Percentiles rank a stretch among this genome's conserved stretches.
Conservation (phyloP, 1,140 invertebrate species). For the Neotoxoptera formosana region DNA sequence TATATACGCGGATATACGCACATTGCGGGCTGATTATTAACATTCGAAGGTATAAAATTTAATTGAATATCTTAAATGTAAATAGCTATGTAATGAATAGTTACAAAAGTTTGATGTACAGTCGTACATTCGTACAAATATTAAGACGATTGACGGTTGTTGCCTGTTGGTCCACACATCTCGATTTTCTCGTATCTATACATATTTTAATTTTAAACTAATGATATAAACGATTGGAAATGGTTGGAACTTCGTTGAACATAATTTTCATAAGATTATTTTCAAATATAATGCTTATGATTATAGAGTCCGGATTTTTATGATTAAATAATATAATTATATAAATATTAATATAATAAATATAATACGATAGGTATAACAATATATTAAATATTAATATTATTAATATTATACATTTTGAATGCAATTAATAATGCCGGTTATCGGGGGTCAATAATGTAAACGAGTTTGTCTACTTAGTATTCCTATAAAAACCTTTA, state of each 20-base stretch:
- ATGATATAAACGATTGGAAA: not conserved
- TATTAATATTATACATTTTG: too few species aligned
- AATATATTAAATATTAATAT: too few species aligned
- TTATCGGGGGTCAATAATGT: too few species aligned
- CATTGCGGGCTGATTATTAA: not conserved
- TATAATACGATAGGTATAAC: too few species aligned
- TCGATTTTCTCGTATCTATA: not conserved
- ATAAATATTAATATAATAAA: too few species aligned
- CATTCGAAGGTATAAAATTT: not conserved
- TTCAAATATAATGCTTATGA: not conserved
- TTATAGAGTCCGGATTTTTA: not conserved
- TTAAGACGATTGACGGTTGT: not conserved
- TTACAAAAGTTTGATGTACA: not conserved
- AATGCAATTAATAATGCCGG: too few species aligned
- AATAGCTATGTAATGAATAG: not conserved
- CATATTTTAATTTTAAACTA: not conserved
- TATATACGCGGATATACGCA: not conserved
- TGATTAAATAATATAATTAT: too few species aligned
- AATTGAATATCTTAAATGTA: not conserved
- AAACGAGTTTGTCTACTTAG: too few species aligned
- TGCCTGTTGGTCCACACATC: too few species aligned
- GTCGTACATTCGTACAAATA: not conserved
- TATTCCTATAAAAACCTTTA: too few species aligned
- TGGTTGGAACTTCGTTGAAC: not conserved
- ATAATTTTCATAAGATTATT: not conserved